These are phyloP conservation scores for Temnopleurus reevesii DNA, from an alignment of 53 echinoderm and acorn worm genomes.

Conservation along the genomic window DNA sequence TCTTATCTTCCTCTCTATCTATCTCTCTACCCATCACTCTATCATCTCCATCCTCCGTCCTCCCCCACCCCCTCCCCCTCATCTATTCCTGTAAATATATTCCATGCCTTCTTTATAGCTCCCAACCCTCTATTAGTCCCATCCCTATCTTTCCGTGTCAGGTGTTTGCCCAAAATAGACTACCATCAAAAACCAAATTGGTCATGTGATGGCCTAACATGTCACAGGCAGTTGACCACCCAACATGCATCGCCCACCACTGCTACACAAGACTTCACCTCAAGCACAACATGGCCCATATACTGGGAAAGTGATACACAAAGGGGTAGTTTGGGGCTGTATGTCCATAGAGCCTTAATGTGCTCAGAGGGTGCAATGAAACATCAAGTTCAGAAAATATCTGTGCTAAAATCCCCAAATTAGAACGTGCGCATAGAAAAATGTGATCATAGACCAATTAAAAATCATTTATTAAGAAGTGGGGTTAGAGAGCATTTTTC, in stretches of 20 bases:
- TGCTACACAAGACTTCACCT: background rate
- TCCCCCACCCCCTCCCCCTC: background rate
- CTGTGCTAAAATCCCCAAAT: no score
- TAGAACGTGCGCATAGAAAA: no score
- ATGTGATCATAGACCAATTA: no score
- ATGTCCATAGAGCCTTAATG: background rate
- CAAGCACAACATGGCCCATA: background rate
- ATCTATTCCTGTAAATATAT: no score
- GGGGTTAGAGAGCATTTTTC: no score
- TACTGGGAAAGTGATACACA: background rate
- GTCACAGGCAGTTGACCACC: background rate
- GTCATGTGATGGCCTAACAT: constrained; percentile 16
- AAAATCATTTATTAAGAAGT: no score
- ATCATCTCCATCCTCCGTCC: background rate
- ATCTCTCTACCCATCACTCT: background rate
- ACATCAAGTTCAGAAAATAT: no score
- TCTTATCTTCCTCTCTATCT: background rate
- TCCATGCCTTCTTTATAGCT: background rate
- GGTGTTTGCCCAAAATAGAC: background rate
- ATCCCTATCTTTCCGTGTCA: background rate
- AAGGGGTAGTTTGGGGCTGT: background rate
- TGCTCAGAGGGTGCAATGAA: background rate
- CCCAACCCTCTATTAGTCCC: background rate
- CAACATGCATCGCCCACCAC: background rate
- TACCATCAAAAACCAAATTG: constrained; percentile 23